A percentile compares a stretch with the other conserved stretches of the same genome.
Evolutionary conservation across 2,797 vertebrate species (phyloP).

Genomic region (Sebastes matsubarae): DNA sequence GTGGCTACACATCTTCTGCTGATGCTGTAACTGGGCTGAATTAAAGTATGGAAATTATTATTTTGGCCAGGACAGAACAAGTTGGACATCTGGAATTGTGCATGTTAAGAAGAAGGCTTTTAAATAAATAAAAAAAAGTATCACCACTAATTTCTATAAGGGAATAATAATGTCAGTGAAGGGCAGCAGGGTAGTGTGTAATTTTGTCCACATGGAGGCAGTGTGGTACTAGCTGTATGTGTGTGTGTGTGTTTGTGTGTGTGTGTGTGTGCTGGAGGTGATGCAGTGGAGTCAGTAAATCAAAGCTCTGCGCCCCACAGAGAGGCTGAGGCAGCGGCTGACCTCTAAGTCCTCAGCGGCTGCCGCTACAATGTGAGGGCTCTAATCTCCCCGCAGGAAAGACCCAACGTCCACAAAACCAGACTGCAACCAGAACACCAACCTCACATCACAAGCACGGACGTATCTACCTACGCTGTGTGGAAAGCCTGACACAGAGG

Average conservation of each 20-base stretch:
- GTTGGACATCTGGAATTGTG: not conserved
- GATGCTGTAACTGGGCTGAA: not conserved
- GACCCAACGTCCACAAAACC: conserved; percentile 32
- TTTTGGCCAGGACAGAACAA: not conserved
- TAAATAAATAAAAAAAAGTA: not conserved
- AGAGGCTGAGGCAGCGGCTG: conserved; percentile 77
- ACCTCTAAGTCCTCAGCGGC: conserved; percentile 72
- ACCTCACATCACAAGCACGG: not conserved
- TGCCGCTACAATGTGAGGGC: conserved; percentile 54
- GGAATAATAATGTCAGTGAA: not conserved
- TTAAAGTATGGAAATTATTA: not conserved
- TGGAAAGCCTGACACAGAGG: not conserved
- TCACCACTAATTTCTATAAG: not conserved
- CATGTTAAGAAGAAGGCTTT: not conserved
- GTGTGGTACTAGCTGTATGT: conserved; percentile 55
- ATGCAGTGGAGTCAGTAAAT: conserved; percentile 73
- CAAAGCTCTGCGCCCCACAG: conserved; percentile 70
- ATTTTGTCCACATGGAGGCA: conserved; percentile 69
- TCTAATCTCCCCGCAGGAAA: conserved; percentile 53
- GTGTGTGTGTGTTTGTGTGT: not conserved
- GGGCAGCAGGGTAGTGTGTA: conserved; percentile 19
- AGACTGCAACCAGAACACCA: not conserved
- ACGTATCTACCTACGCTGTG: conserved; percentile 19
- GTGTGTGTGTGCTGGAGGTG: conserved; percentile 34
- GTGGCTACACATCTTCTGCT: not conserved